Evolutionary conservation across 2,888 invertebrate genomes (phyloP).

Genomic region (Luperina testacea): DNA sequence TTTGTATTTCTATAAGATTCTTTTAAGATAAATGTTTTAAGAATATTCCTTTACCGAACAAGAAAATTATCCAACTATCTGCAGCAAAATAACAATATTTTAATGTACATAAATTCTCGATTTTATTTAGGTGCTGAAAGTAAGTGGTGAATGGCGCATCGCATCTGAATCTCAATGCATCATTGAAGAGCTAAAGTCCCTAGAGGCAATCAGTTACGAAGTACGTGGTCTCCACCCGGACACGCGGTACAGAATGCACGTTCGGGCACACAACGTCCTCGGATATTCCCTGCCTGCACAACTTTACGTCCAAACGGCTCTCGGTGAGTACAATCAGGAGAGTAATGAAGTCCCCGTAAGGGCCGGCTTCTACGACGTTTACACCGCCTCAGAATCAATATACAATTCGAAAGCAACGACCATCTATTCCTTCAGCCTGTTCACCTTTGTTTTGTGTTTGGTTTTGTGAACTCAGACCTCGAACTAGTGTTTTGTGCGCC

Average conservation of each 20-base stretch:
- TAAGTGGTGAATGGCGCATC: slow-evolving; percentile 92
- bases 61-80: slow-evolving; percentile 9
- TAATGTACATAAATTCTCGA: slow-evolving; percentile 16
- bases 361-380: slow-evolving; percentile 89
- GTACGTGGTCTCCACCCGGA: slow-evolving; percentile 93
- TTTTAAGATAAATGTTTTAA: slow-evolving; percentile 25
- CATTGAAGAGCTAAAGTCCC: slow-evolving; percentile 91
- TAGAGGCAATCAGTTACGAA: slow-evolving; percentile 91
- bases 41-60: slow-evolving; percentile 14
- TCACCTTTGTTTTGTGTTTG: slow-evolving; percentile 79
- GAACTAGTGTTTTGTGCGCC: slow-evolving; percentile 72
- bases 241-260: slow-evolving; percentile 95
- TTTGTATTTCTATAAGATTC: slow-evolving; percentile 21
- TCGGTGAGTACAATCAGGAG: slow-evolving; percentile 93
- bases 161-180: slow-evolving; percentile 90
- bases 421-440: slow-evolving; percentile 77
- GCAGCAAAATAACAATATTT: background rate
- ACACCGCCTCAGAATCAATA: slow-evolving; percentile 82
- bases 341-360: slow-evolving; percentile 85
- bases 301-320: slow-evolving; percentile 95
- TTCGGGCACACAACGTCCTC: slow-evolving; percentile 96
- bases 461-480: slow-evolving; percentile 80
- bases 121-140: slow-evolving; percentile 90
- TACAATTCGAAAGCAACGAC: slow-evolving; percentile 77
- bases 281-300: slow-evolving; percentile 95